Evolutionary conservation across 2,888 invertebrate genomes (phyloP), one percentile per base, ranked within the genome.

Genomic region (Noctuana brunneofusca): DNA sequence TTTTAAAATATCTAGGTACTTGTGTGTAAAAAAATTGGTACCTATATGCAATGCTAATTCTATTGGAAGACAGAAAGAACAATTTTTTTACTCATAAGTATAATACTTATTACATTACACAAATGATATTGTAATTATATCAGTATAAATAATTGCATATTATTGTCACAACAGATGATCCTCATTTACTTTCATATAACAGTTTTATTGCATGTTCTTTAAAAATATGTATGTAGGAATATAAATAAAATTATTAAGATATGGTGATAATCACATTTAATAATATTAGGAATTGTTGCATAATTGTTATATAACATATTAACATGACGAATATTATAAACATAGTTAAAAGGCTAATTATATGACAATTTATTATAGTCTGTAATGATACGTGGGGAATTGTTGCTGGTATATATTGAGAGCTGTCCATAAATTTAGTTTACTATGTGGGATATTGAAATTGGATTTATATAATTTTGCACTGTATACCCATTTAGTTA

Each of bases 201-300:
- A 53, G 9, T 46, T 46, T 11, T 22, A 20, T n/a, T 12, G 48
- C 27, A 14, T 6, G 58, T 54, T 24, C 20, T 54, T 52, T 52
- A 41, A 58, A 53, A 54, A 50, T 63, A 49, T 63, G 55, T 60
- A 69, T 60, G 38, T 30, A 27, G 24, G 3, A n/a, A n/a, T 50
- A 50, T 27, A 27, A 50, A 8, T 14, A 50, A 27, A 20, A 59
- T 12, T 81, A 78, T 76, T 79, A 81, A 83, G 77, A 70, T 79
- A 83, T 80, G 79, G 80, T 86, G 83, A 84, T 83, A 83, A 85
- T 83, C 84, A 83, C 79, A 76, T 75, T 65, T 76, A 71, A 72
- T 76, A 72, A 72, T 73, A 72, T 75, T 84, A 86, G 83, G 82
- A 79, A 81, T 83, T 86, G 86, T 87, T 88, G 84, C 81, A 78